Evolutionary conservation across 1,140 invertebrate species (phyloP), one percentile per base, ranked within the genome.

Genomic region (Ostrea denselamellosa): DNA sequence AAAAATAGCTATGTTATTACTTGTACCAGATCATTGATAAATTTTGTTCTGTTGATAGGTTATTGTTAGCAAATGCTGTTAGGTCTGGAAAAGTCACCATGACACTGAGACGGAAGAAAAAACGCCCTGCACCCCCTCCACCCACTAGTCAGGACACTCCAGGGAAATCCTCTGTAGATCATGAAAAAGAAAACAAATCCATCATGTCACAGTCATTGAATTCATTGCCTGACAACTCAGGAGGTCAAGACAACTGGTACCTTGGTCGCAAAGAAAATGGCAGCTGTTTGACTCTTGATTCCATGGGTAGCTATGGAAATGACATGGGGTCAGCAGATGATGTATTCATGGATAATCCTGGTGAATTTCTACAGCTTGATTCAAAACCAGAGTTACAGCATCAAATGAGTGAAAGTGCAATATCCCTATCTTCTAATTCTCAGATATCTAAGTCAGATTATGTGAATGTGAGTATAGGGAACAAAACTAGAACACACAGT

Each of bases 31-130:
- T 44, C 34, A 44, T 2, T 77, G 68, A 62, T 62, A 62, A 62
- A 62, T 56, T 19, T n/a, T 34, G 10, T 28, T 14, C 25, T 83
- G 51, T 89, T 90, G 89, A 52, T 90, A 93, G 92, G 84, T 34
- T 91, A 25, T 83, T 93, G 8, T 85, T 93, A 22, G 65, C 88
- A 34, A 91, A 88, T 82, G 92, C 92, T 3, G 89, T 92, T 7
- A 87, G 87, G 54, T 90, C 90, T 14, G 92, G 92, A 3, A 86
- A 89, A 51, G 90, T 93, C 25, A 89, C 89, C 7, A 90, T 93
- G 89, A 92, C 92, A 12, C 83, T 93, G 58, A 84, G 92, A n/a
- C 86, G 92, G 54, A 86, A 91, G 8, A 89, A 91, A 25, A 92
- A 90, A 71, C 81, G 92, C n/a, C 90, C 91, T 25, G 89, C 89